phyloP scores from a whole-genome alignment of 2,888 invertebrate genomes.

The Lithophane leautieri region DNA sequence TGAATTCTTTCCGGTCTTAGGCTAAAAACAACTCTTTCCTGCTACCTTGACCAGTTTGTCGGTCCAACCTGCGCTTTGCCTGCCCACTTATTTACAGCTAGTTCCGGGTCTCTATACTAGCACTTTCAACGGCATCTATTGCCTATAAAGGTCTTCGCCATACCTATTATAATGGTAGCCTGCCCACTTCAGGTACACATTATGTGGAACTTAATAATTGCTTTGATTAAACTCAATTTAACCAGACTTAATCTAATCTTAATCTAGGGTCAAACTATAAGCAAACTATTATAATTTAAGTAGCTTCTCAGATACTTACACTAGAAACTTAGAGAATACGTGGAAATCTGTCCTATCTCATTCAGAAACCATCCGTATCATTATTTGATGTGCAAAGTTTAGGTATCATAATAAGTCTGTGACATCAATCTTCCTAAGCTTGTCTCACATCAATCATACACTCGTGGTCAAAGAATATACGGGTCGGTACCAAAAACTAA shows the following conservation, averaged over 20 bases:
- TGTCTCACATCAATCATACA: slow-evolving; percentile 8
- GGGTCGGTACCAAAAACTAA: no score
- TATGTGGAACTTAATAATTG: neutral
- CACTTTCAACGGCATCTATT: neutral
- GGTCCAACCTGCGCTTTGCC: neutral
- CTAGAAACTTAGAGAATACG: slow-evolving; percentile 1
- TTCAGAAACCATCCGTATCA: slow-evolving; percentile 3
- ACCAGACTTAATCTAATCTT: slow-evolving; percentile 3
- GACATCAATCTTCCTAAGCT: slow-evolving; percentile 18
- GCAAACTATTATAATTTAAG: neutral
- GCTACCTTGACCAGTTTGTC: neutral
- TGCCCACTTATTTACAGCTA: neutral
- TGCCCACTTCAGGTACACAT: neutral
- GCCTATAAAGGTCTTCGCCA: neutral
- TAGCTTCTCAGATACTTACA: slow-evolving; percentile 5
- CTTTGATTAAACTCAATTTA: slow-evolving; percentile 3
- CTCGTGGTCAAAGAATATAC: no score
- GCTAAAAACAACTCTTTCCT: neutral
- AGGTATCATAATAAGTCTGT: slow-evolving; percentile 9
- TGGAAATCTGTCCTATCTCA: slow-evolving; percentile 2
- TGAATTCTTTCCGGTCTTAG: neutral
- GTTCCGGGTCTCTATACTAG: no score
- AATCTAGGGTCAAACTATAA: slow-evolving; percentile 9
- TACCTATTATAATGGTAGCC: no score
- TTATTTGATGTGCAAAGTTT: slow-evolving; percentile 18